These are phyloP conservation scores for Cyanoliseus patagonus DNA, from an alignment of 2,113 vertebrate species.

Conservation along the genomic window DNA sequence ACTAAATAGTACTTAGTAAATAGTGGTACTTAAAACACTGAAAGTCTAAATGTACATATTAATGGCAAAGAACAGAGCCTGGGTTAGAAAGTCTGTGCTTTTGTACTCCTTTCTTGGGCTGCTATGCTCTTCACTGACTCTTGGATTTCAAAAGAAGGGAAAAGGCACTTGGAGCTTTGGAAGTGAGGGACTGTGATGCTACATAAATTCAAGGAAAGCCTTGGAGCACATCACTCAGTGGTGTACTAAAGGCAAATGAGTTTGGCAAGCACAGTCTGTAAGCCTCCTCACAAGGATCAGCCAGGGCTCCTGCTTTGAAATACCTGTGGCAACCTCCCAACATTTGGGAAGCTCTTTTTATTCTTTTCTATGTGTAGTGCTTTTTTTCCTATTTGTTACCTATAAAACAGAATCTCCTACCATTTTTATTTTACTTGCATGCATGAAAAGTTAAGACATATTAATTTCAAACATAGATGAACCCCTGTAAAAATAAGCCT, in stretches of 20 bases:
- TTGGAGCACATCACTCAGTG: background rate
- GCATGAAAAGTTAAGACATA: background rate
- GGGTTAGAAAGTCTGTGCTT: background rate
- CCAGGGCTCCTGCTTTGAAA: background rate
- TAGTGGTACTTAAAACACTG: background rate
- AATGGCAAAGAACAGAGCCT: background rate
- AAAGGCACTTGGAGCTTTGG: background rate
- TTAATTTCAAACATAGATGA: background rate
- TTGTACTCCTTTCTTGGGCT: background rate
- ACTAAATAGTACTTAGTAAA: background rate
- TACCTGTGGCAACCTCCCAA: background rate
- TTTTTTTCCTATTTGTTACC: background rate
- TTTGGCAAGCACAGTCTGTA: background rate
- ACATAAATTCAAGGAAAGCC: background rate
- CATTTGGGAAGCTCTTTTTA: background rate
- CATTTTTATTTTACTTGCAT: background rate
- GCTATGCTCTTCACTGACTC: background rate
- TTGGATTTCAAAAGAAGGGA: background rate
- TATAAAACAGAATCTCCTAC: background rate
- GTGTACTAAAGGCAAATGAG: background rate
- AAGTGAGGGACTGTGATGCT: background rate
- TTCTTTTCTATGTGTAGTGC: rapidly evolving
- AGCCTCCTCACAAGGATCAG: background rate
- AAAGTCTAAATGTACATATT: background rate
- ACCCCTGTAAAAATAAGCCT: background rate